Evolutionary conservation across 2,113 vertebrate species (phyloP).

Genomic region (Cranoglanis bouderius): DNA sequence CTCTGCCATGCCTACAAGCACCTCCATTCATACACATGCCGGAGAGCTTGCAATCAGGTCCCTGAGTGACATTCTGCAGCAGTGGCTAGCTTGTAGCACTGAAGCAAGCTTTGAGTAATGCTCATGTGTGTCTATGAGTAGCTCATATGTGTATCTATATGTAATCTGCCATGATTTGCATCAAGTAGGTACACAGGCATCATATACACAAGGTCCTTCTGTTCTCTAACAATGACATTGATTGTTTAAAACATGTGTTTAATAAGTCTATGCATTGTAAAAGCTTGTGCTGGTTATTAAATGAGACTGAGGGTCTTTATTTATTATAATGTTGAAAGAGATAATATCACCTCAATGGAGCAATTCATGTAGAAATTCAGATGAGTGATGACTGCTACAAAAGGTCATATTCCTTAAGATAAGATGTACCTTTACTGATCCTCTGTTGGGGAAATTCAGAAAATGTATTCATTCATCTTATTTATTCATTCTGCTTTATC

Average conservation of each 20-base stretch:
- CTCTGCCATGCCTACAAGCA: constrained; percentile 63
- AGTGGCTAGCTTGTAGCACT: background rate
- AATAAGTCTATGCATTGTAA: background rate
- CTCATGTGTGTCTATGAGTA: background rate
- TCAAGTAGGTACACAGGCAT: background rate
- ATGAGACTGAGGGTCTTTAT: background rate
- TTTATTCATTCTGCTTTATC: background rate
- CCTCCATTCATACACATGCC: constrained; percentile 64
- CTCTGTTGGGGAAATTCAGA: too few species aligned
- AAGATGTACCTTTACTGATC: too few species aligned
- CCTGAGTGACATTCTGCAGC: background rate
- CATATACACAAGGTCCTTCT: background rate
- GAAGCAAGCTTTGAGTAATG: constrained; percentile 13
- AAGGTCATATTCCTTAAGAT: background rate
- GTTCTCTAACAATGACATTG: background rate
- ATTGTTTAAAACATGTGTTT: background rate
- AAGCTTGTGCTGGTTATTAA: background rate
- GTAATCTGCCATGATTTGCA: background rate
- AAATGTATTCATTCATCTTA: background rate
- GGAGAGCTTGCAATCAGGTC: constrained; percentile 49
- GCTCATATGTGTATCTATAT: background rate
- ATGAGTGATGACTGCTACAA: background rate
- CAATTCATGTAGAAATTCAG: background rate
- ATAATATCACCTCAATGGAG: background rate
- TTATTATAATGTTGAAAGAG: too few species aligned